Evolutionary conservation across 2,797 vertebrate species (phyloP).

Genomic region (Pogonophryne albipinna): DNA sequence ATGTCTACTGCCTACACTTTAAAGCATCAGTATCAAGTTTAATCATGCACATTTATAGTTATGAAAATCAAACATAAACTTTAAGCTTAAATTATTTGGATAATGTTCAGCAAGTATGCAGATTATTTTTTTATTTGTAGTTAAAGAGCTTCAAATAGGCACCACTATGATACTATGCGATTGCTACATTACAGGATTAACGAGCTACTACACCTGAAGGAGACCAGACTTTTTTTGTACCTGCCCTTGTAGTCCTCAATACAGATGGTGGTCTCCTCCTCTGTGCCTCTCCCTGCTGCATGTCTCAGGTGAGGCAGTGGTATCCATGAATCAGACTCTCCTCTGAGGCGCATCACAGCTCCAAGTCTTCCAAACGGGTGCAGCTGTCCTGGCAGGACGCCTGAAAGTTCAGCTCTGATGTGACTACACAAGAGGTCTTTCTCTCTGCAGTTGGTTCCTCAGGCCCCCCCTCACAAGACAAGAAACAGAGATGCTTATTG

Average conservation of each 20-base stretch:
- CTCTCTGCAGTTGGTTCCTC: conserved; percentile 56
- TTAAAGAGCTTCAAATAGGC: background rate
- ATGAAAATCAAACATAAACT: background rate
- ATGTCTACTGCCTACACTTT: no score
- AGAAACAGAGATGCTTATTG: conserved; percentile 53
- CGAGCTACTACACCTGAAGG: background rate
- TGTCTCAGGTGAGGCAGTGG: conserved; percentile 44
- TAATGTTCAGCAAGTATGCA: background rate
- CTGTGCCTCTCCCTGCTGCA: conserved; percentile 55
- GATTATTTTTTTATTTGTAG: background rate
- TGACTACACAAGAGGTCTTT: conserved; percentile 68
- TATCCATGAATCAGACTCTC: conserved; percentile 62
- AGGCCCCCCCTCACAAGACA: conserved; percentile 56
- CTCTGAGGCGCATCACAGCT: conserved; percentile 58
- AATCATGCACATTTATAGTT: no score
- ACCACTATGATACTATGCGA: background rate
- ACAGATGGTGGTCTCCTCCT: conserved; percentile 31
- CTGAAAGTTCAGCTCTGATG: conserved; percentile 69
- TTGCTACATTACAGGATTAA: background rate
- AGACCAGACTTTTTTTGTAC: conserved; percentile 1
- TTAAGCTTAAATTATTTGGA: background rate
- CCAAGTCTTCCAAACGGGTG: conserved; percentile 68
- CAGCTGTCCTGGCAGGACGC: conserved; percentile 80
- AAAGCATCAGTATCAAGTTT: no score
- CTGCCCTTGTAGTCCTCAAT: conserved; percentile 16